Percentiles rank a stretch among this genome's conserved stretches.
Conservation (phyloP, 37 sponge, comb jelly and placozoan species). For the Petrosia ficiformis region DNA sequence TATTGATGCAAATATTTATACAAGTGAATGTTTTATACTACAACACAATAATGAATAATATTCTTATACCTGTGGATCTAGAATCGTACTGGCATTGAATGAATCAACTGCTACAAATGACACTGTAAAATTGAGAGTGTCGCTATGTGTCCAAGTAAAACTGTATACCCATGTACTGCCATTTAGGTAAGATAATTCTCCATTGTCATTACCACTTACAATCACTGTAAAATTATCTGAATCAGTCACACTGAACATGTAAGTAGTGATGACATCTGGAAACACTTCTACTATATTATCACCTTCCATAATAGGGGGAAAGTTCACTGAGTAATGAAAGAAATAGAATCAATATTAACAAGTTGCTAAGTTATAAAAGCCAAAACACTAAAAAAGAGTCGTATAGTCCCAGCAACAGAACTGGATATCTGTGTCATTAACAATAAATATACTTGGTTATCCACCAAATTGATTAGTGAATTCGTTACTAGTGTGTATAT, state of each 20-base stretch:
- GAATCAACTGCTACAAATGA: slow-evolving; percentile 9
- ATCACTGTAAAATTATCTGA: not conserved
- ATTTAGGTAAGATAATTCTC: not conserved
- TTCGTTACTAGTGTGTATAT: no score
- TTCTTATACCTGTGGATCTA: not conserved
- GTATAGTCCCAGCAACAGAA: no score
- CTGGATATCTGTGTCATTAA: no score
- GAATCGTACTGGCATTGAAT: not conserved
- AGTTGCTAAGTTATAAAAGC: no score
- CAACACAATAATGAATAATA: no score
- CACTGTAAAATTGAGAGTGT: not conserved
- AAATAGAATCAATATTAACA: no score
- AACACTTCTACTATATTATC: slow-evolving; percentile 20
- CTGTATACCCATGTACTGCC: slow-evolving; percentile 1
- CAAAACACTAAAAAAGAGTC: no score
- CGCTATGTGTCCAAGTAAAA: not conserved
- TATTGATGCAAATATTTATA: no score
- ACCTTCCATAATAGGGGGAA: slow-evolving; percentile 55
- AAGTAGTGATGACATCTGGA: not conserved
- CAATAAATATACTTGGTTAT: no score
- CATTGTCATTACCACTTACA: slow-evolving; percentile 4
- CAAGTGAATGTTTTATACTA: no score
- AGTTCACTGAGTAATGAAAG: slow-evolving; percentile 24
- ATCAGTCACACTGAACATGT: slow-evolving; percentile 42
- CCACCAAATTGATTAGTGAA: no score